A percentile compares a stretch with the other conserved stretches of the same genome.
phyloP scores from a whole-genome alignment of 2,113 vertebrate species.

The Rhodinocichla rosea region DNA sequence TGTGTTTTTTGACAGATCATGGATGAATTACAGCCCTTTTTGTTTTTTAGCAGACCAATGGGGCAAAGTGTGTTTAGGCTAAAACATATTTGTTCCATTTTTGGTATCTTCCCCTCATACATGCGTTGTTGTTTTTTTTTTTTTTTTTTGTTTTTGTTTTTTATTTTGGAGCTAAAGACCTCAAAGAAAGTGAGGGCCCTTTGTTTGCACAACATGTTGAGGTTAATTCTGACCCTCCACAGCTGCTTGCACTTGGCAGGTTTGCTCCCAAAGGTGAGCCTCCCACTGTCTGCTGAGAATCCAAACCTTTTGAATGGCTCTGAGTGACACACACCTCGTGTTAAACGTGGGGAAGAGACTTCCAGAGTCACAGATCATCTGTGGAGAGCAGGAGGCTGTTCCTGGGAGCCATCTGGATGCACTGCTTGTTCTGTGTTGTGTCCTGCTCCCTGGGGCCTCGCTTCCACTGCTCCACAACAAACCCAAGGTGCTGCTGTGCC shows the following conservation, averaged over 20 bases:
- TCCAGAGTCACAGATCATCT: not conserved
- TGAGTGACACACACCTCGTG: fast-evolving
- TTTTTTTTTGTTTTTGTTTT: not conserved
- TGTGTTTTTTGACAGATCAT: not conserved
- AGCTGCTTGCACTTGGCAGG: not conserved
- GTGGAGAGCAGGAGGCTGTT: not conserved
- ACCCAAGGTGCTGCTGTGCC: not conserved
- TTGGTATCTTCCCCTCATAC: not conserved
- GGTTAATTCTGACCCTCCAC: not conserved
- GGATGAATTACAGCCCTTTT: not conserved
- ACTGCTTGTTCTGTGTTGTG: not conserved
- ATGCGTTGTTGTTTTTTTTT: not conserved
- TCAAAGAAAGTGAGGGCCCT: not conserved
- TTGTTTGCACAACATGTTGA: not conserved
- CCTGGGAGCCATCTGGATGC: not conserved
- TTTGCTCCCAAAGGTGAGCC: not conserved
- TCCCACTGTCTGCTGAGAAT: not conserved
- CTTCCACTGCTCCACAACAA: not conserved
- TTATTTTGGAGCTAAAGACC: not conserved
- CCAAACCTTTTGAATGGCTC: not conserved
- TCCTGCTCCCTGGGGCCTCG: not conserved
- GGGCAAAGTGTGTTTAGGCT: not conserved
- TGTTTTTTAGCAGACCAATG: not conserved
- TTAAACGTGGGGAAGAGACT: not conserved
- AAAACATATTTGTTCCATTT: not conserved